phyloP scores from a whole-genome alignment of 2,113 vertebrate species.

The Phaethornis superciliosus region DNA sequence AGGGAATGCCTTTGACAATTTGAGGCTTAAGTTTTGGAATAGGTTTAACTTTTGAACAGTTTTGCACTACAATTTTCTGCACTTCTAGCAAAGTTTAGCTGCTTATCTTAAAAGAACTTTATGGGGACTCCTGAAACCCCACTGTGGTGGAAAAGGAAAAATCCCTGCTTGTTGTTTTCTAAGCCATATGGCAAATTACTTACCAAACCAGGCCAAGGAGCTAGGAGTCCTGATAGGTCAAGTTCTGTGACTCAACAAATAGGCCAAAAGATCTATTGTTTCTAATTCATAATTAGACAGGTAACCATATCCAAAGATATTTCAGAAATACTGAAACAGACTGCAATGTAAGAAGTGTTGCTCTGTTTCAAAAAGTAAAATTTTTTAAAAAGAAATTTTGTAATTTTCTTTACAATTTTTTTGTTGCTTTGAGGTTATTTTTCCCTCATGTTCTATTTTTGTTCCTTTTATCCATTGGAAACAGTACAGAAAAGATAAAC shows the following conservation, averaged over 20 bases:
- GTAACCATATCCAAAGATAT: fast-evolving
- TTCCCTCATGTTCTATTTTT: background rate
- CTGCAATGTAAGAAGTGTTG: fast-evolving
- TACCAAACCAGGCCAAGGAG: background rate
- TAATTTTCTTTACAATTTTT: background rate
- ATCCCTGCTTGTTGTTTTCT: background rate
- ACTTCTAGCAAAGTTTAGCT: background rate
- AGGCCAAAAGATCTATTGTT: background rate
- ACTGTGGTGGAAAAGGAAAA: background rate
- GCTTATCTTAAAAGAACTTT: background rate
- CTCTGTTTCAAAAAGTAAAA: background rate
- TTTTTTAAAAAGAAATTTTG: background rate
- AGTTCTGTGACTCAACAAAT: background rate
- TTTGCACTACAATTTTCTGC: background rate
- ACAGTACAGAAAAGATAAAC: background rate
- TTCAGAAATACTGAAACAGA: background rate
- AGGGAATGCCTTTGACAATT: background rate
- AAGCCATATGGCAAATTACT: constrained; percentile 36
- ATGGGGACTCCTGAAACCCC: background rate
- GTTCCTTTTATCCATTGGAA: background rate
- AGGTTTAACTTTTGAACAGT: background rate
- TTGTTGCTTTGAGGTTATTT: background rate
- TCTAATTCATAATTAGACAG: background rate
- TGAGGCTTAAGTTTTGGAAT: background rate
- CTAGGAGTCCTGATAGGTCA: background rate